Evolutionary conservation across 2,797 vertebrate species (phyloP).

Genomic region (Myotis myotis): DNA sequence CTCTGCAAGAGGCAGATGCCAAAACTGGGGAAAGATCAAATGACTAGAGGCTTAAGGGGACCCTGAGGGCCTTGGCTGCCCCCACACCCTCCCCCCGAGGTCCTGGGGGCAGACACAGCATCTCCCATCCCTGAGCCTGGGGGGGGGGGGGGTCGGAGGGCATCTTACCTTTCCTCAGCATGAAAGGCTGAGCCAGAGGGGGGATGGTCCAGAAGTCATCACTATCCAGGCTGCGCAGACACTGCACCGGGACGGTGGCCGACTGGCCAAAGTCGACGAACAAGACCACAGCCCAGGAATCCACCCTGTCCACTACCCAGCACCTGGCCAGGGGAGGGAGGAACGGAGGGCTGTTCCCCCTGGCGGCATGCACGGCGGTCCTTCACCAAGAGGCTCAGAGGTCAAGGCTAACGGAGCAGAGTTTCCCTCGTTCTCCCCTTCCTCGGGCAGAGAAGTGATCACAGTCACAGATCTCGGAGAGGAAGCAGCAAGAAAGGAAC

Average conservation of each 20-base stretch:
- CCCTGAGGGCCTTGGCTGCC: background rate
- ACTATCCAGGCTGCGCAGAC: conserved; percentile 4
- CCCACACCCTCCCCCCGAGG: rapidly evolving
- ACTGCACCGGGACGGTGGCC: background rate
- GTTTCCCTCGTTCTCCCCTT: background rate
- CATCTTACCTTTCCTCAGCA: conserved; percentile 48
- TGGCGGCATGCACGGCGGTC: rapidly evolving
- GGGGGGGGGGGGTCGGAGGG: too few relatives aligned
- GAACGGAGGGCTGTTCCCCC: rapidly evolving
- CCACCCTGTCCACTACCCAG: conserved; percentile 59
- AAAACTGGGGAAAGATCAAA: background rate
- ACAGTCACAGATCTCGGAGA: background rate
- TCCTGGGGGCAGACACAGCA: background rate
- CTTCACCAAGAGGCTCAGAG: background rate
- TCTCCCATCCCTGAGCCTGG: background rate
- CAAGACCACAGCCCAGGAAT: conserved; percentile 17
- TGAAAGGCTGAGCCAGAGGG: conserved; percentile 62
- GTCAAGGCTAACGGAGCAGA: background rate
- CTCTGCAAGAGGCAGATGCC: background rate
- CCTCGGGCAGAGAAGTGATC: background rate
- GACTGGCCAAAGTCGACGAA: conserved; percentile 56
- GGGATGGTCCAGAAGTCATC: conserved; percentile 48
- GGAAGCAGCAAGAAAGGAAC: background rate
- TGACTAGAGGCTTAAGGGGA: background rate
- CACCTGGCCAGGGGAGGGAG: background rate